phyloP scores from a whole-genome alignment of 2,888 invertebrate species.

The Pimpla rufipes region DNA sequence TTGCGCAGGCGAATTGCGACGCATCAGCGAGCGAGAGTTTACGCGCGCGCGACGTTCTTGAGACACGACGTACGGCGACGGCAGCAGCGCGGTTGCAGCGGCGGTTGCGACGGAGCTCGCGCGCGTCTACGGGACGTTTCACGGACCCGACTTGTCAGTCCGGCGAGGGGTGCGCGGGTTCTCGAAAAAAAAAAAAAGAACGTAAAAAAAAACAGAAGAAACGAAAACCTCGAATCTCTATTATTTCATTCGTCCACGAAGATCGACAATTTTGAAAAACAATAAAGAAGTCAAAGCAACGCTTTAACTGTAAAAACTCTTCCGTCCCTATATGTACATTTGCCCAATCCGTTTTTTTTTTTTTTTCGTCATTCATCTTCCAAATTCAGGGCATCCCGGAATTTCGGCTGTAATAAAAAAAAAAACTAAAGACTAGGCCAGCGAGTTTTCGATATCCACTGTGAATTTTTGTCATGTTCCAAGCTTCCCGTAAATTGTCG shows the following conservation, averaged over 20 bases:
- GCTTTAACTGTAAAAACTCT: constrained; percentile 6
- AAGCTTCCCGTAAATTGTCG: constrained; percentile 2
- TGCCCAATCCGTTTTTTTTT: neutral
- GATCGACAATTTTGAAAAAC: neutral
- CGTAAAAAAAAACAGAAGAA: no score
- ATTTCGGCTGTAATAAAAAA: neutral
- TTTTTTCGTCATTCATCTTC: neutral
- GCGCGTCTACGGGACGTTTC: constrained; percentile 16
- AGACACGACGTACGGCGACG: constrained; percentile 47
- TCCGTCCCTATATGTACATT: constrained; percentile 4
- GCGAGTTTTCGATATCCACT: neutral
- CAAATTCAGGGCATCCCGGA: neutral
- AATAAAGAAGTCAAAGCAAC: neutral
- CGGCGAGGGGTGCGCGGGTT: constrained; percentile 8
- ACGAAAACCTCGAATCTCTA: neutral
- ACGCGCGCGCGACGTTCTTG: constrained; percentile 47
- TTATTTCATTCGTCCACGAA: neutral
- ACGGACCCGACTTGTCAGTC: constrained; percentile 3
- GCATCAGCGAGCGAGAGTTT: constrained; percentile 61
- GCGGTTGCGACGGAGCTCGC: constrained; percentile 20
- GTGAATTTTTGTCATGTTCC: neutral
- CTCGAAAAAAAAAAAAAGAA: neutral
- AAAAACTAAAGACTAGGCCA: constrained; percentile 33
- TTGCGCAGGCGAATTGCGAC: constrained; percentile 65
- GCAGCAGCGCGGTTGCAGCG: constrained; percentile 25